phyloP scores from a whole-genome alignment of 2,888 invertebrate species.

The Hirtodrosophila cameraria region DNA sequence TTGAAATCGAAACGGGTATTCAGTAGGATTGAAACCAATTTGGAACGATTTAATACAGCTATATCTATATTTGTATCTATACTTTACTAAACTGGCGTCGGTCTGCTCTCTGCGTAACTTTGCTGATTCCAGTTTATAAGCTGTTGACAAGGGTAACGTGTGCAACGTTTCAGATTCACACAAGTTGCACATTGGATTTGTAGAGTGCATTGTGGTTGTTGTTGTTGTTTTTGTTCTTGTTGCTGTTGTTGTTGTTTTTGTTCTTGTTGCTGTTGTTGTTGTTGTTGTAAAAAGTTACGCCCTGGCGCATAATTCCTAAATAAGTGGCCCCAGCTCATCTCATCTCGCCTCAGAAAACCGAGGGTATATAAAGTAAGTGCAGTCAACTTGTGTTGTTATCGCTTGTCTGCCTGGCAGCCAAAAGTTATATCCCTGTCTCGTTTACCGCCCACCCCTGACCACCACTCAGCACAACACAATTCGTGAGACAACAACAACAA shows the following conservation, averaged over 20 bases:
- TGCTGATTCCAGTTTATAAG: constrained; percentile 35
- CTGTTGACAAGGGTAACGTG: constrained; percentile 56
- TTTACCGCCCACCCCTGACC: not conserved
- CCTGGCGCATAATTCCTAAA: constrained; percentile 66
- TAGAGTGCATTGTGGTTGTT: constrained; percentile 1
- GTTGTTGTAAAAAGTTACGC: constrained; percentile 48
- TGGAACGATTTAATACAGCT: constrained; percentile 58
- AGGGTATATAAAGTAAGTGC: constrained; percentile 38
- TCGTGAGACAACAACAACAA: constrained; percentile 16
- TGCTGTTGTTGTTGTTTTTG: constrained; percentile 11
- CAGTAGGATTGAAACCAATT: no score
- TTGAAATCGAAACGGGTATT: no score
- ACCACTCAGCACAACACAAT: not conserved
- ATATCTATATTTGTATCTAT: no score
- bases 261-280: constrained; percentile 13
- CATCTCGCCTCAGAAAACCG: not conserved
- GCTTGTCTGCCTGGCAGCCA: constrained; percentile 51
- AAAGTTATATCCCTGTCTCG: constrained; percentile 36
- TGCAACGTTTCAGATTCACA: constrained; percentile 16
- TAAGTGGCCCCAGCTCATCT: constrained; percentile 38
- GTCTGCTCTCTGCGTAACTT: constrained; percentile 29
- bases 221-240: no score
- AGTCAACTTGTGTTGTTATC: constrained; percentile 71
- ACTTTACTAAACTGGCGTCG: constrained; percentile 25
- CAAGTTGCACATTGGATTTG: constrained; percentile 13